Base-by-base conservation (phyloP, 2,113 vertebrate genomes). In the Pelmatolapia mariae region DNA sequence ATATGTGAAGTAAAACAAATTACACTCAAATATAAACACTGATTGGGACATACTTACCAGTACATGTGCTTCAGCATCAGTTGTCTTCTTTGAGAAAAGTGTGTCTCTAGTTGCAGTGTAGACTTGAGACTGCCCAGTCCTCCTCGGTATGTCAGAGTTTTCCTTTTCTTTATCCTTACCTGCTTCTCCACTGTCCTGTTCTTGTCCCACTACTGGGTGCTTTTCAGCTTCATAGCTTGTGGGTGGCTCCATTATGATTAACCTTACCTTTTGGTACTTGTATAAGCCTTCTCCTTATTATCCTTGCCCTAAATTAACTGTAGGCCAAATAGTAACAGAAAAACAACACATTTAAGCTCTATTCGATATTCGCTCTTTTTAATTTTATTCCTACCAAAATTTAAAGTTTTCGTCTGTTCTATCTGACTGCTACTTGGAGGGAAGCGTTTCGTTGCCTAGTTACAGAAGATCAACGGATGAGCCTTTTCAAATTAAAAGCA, bases 21-120 rank as follows among this genome's bases (percentile, higher is more conserved):
- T 84, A 15, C 53, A 43, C 18, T 26, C n/a, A 40, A 5, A 19
- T 10, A 80, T 57, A 81, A 84, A 63, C 45, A 29, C 3, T 50
- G 8, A 47, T 73, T 10, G 43, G 22, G 4, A 3, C 43, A 47
- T 66, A 47, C 91, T 96, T 52, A 99, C 98, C 24, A 99, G 82
- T 6, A 97, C 93, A 6, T 98, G 96, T 12, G 88, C 47, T 18
- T 43, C 86, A n/a, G 10, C 12, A 1, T 40, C 57, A 19, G 54
- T 78, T 0, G 4, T 86, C 19, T 94, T 82, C 54, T 95, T 84
- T 7, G 52, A 16, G 81, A 95, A 91, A 63, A 97, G 84, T 54
- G 95, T 89, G 15, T 97, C 95, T 1, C 96, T 96, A 0, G 53
- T 93, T 13, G 97, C 96, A 0, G 83, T 93, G 92, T 95, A 96